phyloP scores from a whole-genome alignment of 1,140 invertebrate species.

The Zaprionus tsacasi region DNA sequence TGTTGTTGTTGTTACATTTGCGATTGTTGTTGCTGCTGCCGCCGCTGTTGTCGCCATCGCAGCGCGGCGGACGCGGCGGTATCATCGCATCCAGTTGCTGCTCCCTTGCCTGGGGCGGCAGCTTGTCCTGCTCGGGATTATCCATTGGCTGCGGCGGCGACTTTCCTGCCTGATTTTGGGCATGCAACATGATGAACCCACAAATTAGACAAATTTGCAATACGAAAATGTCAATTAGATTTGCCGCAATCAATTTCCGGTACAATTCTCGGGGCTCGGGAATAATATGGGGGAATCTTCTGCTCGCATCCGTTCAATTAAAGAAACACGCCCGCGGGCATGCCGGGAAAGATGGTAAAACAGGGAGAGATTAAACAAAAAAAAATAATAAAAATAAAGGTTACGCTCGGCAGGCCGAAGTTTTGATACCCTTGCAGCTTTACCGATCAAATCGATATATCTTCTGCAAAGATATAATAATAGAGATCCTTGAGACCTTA shows the following conservation, averaged over 20 bases:
- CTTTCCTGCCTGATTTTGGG: background rate
- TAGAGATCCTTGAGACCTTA: background rate
- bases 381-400: too few relatives aligned
- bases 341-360: background rate
- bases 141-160: background rate
- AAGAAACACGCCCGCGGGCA: constrained; percentile 25
- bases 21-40: background rate
- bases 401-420: too few relatives aligned
- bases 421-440: too few relatives aligned
- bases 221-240: background rate
- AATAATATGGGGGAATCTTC: too few relatives aligned
- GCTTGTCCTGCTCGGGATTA: constrained; percentile 4
- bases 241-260: constrained; percentile 41
- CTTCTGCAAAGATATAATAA: background rate
- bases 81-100: too few relatives aligned
- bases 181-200: background rate
- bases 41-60: background rate
- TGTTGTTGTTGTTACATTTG: background rate
- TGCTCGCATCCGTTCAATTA: constrained; percentile 32
- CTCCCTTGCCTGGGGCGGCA: background rate
- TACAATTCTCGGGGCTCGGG: too few relatives aligned
- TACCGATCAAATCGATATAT: too few relatives aligned
- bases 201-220: constrained; percentile 3
- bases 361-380: background rate
- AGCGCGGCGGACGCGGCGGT: background rate